These are phyloP conservation scores for Danio rerio DNA, from an alignment of 2,113 vertebrate species.

Conservation along the genomic window GRCz12tu NC_133194.1:42019501-42020000, in stretches of 20 bases:
- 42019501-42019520: not conserved
- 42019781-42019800: conserved; percentile 65
- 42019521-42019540: not conserved
- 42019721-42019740: conserved; percentile 63
- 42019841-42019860: conserved; percentile 65
- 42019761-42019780: conserved; percentile 71
- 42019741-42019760: conserved; percentile 68
- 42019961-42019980: conserved; percentile 54
- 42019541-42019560: not conserved
- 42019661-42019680: not conserved
- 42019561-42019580: not conserved
- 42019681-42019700: conserved; percentile 27
- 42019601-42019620: conserved; percentile 2
- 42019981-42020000: conserved; percentile 62
- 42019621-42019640: not conserved
- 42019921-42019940: conserved; percentile 48
- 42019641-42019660: conserved; percentile 26
- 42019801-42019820: conserved; percentile 59
- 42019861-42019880: conserved; percentile 15
- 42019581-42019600: not conserved
- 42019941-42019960: conserved; percentile 6
- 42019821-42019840: conserved; percentile 68
- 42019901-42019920: conserved; percentile 66
- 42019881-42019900: conserved; percentile 63
- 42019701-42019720: conserved; percentile 61